phyloP scores from a whole-genome alignment of 2,888 invertebrate genomes.

The Hybos culiciformis region DNA sequence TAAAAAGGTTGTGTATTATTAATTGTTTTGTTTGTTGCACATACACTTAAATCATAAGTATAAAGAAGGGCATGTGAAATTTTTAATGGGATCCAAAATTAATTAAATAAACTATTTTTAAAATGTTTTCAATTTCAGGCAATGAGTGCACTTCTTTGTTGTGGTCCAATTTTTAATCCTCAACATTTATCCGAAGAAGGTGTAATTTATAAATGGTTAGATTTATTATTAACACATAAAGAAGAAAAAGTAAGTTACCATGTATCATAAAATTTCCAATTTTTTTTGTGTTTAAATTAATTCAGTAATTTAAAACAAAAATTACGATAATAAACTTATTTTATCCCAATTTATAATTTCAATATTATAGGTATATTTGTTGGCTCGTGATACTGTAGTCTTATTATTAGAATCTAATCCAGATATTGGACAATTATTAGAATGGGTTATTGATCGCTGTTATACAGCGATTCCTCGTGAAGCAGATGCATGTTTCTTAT shows the following conservation, averaged over 20 bases:
- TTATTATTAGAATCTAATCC: conserved; percentile 89
- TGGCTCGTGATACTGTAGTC: conserved; percentile 89
- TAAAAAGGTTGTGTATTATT: no score
- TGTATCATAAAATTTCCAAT: not conserved
- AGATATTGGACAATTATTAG: conserved; percentile 77
- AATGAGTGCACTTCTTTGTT: conserved; percentile 90
- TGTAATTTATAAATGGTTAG: conserved; percentile 86
- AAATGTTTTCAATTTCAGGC: no score
- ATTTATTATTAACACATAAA: conserved; percentile 73
- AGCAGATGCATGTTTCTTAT: conserved; percentile 92
- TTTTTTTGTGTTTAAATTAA: not conserved
- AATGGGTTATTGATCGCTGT: conserved; percentile 97
- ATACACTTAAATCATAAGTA: no score
- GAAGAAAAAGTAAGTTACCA: conserved; percentile 59
- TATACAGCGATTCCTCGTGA: conserved; percentile 84
- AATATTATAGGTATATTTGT: conserved; percentile 59
- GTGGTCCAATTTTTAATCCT: conserved; percentile 88
- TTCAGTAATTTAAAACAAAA: not conserved
- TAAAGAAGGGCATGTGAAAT: no score
- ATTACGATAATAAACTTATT: not conserved
- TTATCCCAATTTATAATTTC: not conserved
- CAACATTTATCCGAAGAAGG: conserved; percentile 79
- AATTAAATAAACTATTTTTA: no score
- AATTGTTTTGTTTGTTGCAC: no score
- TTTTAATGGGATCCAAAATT: no score